These are phyloP conservation scores for Gallinago paraguaiae DNA, from an alignment of 2,113 vertebrate species.

Conservation along the genomic window DNA sequence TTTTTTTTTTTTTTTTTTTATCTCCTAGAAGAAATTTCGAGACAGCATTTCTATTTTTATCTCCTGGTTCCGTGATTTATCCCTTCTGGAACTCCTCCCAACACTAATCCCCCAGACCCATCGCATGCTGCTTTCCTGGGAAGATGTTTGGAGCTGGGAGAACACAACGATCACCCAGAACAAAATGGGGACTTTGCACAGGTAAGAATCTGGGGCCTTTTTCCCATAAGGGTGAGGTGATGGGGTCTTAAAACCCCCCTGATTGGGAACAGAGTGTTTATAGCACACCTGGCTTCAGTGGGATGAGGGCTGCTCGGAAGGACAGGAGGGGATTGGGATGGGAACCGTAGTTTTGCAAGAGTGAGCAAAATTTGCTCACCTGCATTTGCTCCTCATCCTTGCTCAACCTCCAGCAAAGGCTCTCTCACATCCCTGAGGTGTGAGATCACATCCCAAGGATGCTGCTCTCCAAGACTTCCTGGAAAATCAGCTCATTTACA, in stretches of 20 bases:
- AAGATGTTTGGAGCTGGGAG: not conserved
- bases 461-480: not conserved
- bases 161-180: not conserved
- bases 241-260: not conserved
- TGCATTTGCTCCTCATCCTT: not conserved
- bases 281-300: not conserved
- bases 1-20: too few relatives aligned
- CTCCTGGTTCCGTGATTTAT: not conserved
- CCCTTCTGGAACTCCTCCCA: not conserved
- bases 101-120: accelerated
- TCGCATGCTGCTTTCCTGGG: not conserved
- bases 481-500: not conserved
- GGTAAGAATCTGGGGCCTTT: not conserved
- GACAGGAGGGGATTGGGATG: not conserved
- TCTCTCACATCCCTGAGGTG: not conserved
- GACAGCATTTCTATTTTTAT: not conserved
- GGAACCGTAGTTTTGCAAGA: not conserved
- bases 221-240: not conserved
- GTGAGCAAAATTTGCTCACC: not conserved
- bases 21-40: not conserved
- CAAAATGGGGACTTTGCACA: not conserved
- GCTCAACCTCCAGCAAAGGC: not conserved
- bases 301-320: not conserved
- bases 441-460: not conserved
- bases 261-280: not conserved